phyloP scores from a whole-genome alignment of 2,888 invertebrate species.

The Cyclophora punctaria region DNA sequence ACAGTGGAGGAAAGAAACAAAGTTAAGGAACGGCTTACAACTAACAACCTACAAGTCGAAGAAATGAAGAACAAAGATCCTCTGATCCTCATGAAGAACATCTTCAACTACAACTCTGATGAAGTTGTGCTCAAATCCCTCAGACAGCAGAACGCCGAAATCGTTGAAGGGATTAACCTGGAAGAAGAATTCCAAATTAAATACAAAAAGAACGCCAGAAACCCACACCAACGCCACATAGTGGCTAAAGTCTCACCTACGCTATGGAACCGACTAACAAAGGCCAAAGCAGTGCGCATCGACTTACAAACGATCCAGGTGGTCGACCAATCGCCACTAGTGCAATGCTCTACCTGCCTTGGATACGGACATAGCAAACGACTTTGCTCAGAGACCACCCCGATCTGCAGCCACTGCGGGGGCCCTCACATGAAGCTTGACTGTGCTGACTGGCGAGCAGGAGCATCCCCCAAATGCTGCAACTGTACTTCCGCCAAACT shows the following conservation, averaged over 20 bases:
- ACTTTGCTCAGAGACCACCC: slow-evolving; percentile 6
- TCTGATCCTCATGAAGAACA: too few species aligned
- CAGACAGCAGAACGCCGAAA: too few species aligned
- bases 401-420: slow-evolving; percentile 1
- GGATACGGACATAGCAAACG: too few species aligned
- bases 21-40: too few species aligned
- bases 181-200: too few species aligned
- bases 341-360: too few species aligned
- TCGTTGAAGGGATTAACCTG: too few species aligned
- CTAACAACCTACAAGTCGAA: too few species aligned
- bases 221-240: slow-evolving; percentile 6
- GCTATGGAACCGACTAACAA: neutral
- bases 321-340: slow-evolving; percentile 4
- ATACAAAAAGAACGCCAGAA: slow-evolving; percentile 6
- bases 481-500: neutral
- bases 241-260: slow-evolving; percentile 7
- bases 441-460: neutral
- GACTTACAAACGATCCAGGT: slow-evolving; percentile 1
- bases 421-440: neutral
- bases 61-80: too few species aligned
- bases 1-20: too few species aligned
- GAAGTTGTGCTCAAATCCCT: neutral
- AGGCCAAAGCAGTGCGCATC: neutral
- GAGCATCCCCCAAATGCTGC: neutral
- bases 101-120: neutral